These are phyloP conservation scores for Microplitis deprimator DNA, from an alignment of 2,888 invertebrate genomes.

Conservation along the genomic window DNA sequence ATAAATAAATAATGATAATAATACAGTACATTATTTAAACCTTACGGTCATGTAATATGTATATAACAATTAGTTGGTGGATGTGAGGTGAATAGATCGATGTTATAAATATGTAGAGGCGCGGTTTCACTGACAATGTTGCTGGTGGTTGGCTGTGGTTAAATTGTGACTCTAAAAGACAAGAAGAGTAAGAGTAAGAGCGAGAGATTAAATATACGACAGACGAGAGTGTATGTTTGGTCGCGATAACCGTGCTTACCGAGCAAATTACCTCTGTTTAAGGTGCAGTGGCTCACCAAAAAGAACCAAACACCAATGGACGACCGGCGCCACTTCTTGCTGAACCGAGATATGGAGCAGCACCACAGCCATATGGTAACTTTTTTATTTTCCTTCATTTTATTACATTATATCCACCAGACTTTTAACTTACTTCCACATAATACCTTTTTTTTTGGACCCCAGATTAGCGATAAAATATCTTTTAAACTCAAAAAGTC, in stretches of 20 bases:
- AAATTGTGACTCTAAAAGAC: constrained; percentile 16
- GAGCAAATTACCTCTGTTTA: constrained; percentile 30
- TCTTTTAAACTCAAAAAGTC: too few species aligned
- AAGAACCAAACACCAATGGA: constrained; percentile 69
- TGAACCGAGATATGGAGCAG: constrained; percentile 90
- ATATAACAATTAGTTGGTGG: not conserved
- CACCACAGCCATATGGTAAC: constrained; percentile 92
- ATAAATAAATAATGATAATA: constrained; percentile 12
- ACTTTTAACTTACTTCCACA: not conserved
- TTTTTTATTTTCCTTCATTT: constrained; percentile 58
- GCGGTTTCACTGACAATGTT: constrained; percentile 19
- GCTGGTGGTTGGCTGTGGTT: constrained; percentile 28
- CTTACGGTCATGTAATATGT: not conserved
- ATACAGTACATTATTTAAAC: not conserved
- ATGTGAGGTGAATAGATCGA: constrained; percentile 9
- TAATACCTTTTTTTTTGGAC: too few species aligned
- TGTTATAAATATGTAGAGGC: constrained; percentile 4
- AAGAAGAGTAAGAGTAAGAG: constrained; percentile 24
- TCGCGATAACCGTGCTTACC: not conserved
- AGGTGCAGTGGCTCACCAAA: constrained; percentile 69
- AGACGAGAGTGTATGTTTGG: constrained; percentile 8
- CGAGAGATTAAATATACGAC: constrained; percentile 8
- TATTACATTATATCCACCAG: not conserved
- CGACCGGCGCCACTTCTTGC: constrained; percentile 89
- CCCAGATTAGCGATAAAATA: too few species aligned